These are phyloP conservation scores for Oreocharis arfaki DNA, from an alignment of 2,113 vertebrate species.

Conservation along the genomic window DNA sequence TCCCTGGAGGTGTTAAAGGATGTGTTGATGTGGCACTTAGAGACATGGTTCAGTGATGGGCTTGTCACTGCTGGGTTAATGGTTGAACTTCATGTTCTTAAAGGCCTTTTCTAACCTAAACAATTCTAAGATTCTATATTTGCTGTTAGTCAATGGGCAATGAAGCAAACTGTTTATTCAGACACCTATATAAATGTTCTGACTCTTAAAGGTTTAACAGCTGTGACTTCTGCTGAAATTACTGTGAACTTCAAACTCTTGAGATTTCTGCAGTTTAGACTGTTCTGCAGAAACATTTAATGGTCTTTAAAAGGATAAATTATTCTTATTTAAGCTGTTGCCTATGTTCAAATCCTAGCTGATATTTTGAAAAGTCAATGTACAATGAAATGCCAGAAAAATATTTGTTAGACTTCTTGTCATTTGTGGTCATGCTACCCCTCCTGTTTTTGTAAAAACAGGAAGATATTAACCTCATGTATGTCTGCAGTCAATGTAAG, in stretches of 20 bases:
- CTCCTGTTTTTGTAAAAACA: neutral
- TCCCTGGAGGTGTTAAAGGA: neutral
- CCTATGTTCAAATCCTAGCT: neutral
- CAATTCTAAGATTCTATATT: neutral
- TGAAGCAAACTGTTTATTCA: neutral
- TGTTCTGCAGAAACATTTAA: neutral
- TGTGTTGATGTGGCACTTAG: fast-evolving
- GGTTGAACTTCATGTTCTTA: neutral
- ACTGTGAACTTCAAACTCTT: neutral
- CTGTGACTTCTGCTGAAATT: neutral
- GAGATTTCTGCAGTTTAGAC: neutral
- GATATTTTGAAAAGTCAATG: constrained; percentile 19
- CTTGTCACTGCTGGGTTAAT: neutral
- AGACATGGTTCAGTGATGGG: neutral
- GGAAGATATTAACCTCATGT: neutral
- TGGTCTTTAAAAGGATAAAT: neutral
- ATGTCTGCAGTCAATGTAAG: neutral
- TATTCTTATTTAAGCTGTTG: neutral
- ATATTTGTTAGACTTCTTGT: constrained; percentile 10
- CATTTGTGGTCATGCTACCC: neutral
- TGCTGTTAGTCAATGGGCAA: neutral
- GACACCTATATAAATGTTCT: neutral
- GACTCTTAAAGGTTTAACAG: neutral
- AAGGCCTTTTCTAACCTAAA: neutral
- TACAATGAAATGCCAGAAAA: neutral